Percentiles rank a stretch among this genome's conserved stretches.
phyloP scores from a whole-genome alignment of 2,797 vertebrate species.

The Euthynnus affinis region DNA sequence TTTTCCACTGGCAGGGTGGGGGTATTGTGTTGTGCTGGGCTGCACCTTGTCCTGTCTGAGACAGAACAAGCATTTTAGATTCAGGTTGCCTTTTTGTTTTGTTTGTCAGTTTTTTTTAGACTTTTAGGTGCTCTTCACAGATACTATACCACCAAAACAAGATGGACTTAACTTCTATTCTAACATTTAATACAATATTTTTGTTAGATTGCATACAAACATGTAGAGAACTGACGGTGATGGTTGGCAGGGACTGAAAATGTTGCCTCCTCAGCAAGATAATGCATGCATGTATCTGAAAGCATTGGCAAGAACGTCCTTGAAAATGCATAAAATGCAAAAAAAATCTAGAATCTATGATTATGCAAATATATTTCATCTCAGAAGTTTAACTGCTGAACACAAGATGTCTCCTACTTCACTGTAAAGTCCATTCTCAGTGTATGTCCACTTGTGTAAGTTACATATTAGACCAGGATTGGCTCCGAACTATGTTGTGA shows the following conservation, averaged over 20 bases:
- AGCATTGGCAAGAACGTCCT: background rate
- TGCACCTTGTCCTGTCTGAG: constrained; percentile 13
- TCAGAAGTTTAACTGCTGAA: no score
- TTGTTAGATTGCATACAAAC: background rate
- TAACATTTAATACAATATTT: background rate
- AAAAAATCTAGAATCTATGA: no score
- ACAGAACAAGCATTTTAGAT: background rate
- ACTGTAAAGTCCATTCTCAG: no score
- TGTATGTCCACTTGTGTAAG: no score
- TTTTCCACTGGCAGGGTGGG: constrained; percentile 39
- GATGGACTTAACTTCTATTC: background rate
- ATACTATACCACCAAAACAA: no score
- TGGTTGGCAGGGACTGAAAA: background rate
- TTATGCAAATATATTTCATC: no score
- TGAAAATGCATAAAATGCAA: background rate
- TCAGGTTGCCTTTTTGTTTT: background rate
- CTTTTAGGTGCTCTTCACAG: background rate
- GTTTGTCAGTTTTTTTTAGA: background rate
- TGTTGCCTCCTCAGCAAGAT: background rate
- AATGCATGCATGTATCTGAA: background rate
- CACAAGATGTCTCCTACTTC: no score
- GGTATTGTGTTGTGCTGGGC: background rate
- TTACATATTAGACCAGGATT: no score
- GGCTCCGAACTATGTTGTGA: no score
- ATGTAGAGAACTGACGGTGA: background rate